phyloP scores from a whole-genome alignment of 2,888 invertebrate species.

The Netelia fuscicornis region DNA sequence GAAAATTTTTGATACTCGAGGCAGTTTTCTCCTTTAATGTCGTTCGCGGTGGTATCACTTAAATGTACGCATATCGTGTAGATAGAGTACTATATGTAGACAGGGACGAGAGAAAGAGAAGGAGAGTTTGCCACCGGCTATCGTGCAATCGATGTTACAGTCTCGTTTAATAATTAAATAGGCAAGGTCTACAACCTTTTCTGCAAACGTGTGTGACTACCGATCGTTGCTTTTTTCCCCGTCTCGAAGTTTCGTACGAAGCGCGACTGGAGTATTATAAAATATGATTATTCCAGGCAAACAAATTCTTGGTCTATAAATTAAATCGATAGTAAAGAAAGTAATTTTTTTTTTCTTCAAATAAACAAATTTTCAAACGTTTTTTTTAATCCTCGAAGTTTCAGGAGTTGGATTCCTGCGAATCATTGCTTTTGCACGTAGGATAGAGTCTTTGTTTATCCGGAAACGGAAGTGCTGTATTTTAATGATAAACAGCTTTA shows the following conservation, averaged over 20 bases:
- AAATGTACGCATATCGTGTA: slow-evolving; percentile 17
- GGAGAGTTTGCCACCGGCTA: slow-evolving; percentile 73
- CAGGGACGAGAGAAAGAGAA: slow-evolving; percentile 63
- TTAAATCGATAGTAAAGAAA: too few species aligned
- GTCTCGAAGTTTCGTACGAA: background rate
- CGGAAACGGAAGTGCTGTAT: too few species aligned
- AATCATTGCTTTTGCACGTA: background rate
- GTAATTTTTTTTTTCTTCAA: too few species aligned
- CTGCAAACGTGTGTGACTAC: slow-evolving; percentile 39
- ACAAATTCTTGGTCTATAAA: background rate
- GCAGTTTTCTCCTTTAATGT: too few species aligned
- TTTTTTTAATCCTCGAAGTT: too few species aligned
- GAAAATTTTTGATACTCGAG: too few species aligned
- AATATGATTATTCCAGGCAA: background rate
- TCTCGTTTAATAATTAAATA: slow-evolving; percentile 78
- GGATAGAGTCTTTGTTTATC: too few species aligned
- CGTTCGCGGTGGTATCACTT: background rate
- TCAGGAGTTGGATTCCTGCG: background rate
- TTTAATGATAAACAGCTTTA: too few species aligned
- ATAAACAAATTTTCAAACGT: too few species aligned
- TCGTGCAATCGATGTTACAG: slow-evolving; percentile 77
- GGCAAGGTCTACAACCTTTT: slow-evolving; percentile 80
- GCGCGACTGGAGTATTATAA: background rate
- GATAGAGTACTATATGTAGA: slow-evolving; percentile 40
- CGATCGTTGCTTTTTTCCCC: background rate